Base-by-base conservation (phyloP, 1,140 invertebrate species). In the Tenebrio molitor region DNA sequence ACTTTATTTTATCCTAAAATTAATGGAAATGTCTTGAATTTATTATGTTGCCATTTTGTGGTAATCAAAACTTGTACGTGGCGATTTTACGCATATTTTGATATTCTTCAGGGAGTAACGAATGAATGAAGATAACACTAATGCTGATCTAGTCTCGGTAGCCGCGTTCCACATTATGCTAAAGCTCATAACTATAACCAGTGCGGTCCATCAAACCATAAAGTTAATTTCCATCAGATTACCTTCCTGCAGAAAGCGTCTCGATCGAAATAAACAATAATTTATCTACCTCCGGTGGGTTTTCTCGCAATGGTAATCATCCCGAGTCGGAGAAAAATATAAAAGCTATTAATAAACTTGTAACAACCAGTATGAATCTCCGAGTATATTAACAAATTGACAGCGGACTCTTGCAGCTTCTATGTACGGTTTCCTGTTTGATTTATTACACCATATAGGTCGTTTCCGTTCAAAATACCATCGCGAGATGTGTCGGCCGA, bases 351-450 rank as follows among this genome's bases (percentile, higher is more conserved):
- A 73, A 73, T 73, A 73, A 73, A 73, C 71, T 65, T 53, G 69
- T 71, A 65, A 64, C 53, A 71, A 46, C 25, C 39, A 58, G 53
- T 36, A 72, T 72, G 71, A 72, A 67, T 72, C 71, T 67, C 44
- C 33, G 46, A 53, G 53, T 72, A 68, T 68, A 72, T 67, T 72
- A 72, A 72, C 71, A 72, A 72, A 72, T 72, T 72, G 71, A 72
- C 71, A 72, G 71, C 21, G 50, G 19, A 29, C 42, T 66, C 15
- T 69, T 73, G 66, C 72, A 63, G 66, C 67, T 73, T 50, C 72
- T 53, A 73, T 73, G 53, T 73, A 69, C 50, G 25, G 66, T 73
- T 67, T 69, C 50, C 46, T 46, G 39, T 53, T 72, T 73, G 72
- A 73, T 73, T 73, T 73, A 73, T 73, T 41, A 19, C 36, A 15